phyloP scores from a whole-genome alignment of 2,797 vertebrate species.

The Liparis tanakae region DNA sequence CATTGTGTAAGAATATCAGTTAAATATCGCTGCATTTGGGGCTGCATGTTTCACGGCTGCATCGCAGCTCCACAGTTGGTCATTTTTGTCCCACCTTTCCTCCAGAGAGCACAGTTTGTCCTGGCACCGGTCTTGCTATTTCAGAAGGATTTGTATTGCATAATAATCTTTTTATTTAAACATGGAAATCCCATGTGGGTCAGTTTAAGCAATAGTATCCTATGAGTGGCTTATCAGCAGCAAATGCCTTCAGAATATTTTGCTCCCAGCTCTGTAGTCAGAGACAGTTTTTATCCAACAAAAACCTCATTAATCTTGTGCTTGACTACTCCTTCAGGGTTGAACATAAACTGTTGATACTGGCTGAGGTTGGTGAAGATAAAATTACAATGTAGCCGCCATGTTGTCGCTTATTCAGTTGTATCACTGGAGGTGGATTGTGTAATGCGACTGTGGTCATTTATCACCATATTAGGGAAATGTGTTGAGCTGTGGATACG shows the following conservation, averaged over 20 bases:
- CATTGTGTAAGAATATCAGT: background rate
- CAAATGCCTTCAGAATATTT: constrained; percentile 16
- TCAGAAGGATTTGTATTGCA: constrained; percentile 13
- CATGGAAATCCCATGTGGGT: constrained; percentile 2
- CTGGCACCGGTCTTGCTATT: constrained; percentile 19
- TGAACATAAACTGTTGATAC: constrained; percentile 54
- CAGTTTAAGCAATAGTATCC: constrained; percentile 1
- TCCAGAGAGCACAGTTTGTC: constrained; percentile 6
- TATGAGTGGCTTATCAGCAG: constrained; percentile 25
- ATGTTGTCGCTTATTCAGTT: constrained; percentile 36
- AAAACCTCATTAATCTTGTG: constrained; percentile 47
- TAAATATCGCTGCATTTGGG: background rate
- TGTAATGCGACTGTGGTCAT: constrained; percentile 22
- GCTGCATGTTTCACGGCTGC: background rate
- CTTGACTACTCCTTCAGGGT: constrained; percentile 22
- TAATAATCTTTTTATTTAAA: constrained; percentile 31
- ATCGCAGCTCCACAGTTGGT: background rate
- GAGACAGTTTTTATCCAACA: constrained; percentile 38
- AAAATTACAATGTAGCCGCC: constrained; percentile 18
- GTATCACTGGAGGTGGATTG: constrained; percentile 23
- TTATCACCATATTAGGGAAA: constrained; percentile 46
- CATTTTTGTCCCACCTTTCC: constrained; percentile 5
- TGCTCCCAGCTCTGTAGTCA: background rate
- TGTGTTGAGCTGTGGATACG: background rate
- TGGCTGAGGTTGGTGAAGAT: constrained; percentile 33